Percentiles rank a stretch among this genome's conserved stretches.
Conservation (phyloP, 2,888 invertebrate genomes). For the Cantharis lateralis region DNA sequence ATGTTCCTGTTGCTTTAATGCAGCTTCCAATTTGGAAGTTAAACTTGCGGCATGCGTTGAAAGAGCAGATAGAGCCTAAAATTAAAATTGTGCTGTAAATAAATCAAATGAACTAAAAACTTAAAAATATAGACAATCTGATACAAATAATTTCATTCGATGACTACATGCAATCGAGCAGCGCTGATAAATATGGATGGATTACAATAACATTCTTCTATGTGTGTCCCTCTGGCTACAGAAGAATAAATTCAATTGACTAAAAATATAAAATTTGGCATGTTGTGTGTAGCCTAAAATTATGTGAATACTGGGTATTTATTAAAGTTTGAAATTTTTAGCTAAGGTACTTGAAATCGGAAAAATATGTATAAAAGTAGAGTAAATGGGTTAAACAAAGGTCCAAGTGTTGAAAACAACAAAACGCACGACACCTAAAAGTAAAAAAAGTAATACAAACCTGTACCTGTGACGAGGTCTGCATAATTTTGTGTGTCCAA, state of each 20-base stretch:
- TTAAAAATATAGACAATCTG: neutral
- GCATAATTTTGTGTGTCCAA: slow-evolving; percentile 66
- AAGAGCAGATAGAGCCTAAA: slow-evolving; percentile 54
- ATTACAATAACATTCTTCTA: too few relatives aligned
- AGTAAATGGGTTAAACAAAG: neutral
- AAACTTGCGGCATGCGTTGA: slow-evolving; percentile 55
- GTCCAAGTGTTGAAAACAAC: neutral
- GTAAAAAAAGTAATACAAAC: slow-evolving; percentile 33
- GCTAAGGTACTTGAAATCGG: too few relatives aligned
- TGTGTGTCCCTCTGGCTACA: too few relatives aligned
- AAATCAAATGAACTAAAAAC: neutral
- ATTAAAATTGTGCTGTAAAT: neutral
- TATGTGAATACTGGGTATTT: too few relatives aligned
- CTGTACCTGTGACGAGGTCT: slow-evolving; percentile 59
- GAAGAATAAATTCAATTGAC: too few relatives aligned
- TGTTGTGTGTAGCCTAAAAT: too few relatives aligned
- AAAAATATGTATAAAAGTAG: neutral
- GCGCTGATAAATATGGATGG: too few relatives aligned
- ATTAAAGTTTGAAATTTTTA: too few relatives aligned
- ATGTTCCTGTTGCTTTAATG: slow-evolving; percentile 62
- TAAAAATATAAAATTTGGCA: too few relatives aligned
- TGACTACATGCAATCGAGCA: too few relatives aligned
- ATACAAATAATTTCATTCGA: too few relatives aligned
- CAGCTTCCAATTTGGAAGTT: slow-evolving; percentile 57
- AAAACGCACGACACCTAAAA: slow-evolving; percentile 8